These are phyloP conservation scores for Malaclemys terrapin DNA, from an alignment of 2,113 vertebrate species.

Conservation along the genomic window DNA sequence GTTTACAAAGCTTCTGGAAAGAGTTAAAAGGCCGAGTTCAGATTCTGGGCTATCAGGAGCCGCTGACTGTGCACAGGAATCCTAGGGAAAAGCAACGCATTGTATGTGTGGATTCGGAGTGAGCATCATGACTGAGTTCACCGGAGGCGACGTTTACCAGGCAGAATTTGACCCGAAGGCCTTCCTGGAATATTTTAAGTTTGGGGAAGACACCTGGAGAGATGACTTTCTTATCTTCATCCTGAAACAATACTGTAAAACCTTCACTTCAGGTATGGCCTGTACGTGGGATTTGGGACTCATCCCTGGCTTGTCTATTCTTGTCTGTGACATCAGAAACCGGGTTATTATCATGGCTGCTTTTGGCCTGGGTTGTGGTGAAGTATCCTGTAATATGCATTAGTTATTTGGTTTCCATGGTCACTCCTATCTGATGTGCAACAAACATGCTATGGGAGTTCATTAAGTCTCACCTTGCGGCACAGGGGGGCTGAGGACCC, in stretches of 20 bases:
- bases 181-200: background rate
- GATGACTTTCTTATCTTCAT: background rate
- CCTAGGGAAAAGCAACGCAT: too few species aligned
- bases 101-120: background rate
- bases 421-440: background rate
- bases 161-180: background rate
- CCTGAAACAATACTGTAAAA: background rate
- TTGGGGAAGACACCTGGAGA: background rate
- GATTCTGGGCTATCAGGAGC: too few species aligned
- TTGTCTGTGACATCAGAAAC: background rate
- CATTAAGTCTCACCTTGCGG: background rate
- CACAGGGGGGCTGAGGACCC: background rate
- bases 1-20: background rate
- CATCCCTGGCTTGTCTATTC: too few species aligned
- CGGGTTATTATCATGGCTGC: rapidly evolving
- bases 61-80: background rate
- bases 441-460: background rate
- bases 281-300: background rate
- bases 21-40: background rate
- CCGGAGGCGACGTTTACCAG: background rate
- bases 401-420: background rate
- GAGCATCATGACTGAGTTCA: background rate
- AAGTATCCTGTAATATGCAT: background rate
- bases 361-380: background rate
- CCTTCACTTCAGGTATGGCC: background rate